These are phyloP conservation scores for Rattus rattus DNA, from an alignment of 2,113 vertebrate species.

Conservation along the genomic window DNA sequence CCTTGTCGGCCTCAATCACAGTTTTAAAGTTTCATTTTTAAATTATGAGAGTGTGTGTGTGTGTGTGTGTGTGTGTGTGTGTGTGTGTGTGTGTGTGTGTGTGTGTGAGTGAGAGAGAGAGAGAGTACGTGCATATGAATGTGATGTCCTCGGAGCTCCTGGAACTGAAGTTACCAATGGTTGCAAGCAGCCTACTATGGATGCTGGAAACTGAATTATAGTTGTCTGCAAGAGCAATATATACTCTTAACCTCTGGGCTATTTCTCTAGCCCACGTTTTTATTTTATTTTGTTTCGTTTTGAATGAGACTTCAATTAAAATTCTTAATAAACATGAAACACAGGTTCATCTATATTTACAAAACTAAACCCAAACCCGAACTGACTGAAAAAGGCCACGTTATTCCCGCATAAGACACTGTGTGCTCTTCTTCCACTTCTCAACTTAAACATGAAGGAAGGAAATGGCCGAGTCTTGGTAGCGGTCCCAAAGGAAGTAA, in stretches of 20 bases:
- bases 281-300: conserved; percentile 5
- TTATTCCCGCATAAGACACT: neutral
- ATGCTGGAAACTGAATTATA: neutral
- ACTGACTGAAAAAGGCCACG: neutral
- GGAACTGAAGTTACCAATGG: neutral
- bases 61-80: too few species aligned
- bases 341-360: neutral
- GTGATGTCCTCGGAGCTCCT: neutral
- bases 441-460: neutral
- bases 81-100: too few species aligned
- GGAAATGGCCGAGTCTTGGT: neutral
- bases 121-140: neutral
- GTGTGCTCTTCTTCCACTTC: neutral
- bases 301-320: conserved; percentile 13
- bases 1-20: neutral
- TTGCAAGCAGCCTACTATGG: neutral
- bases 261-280: neutral
- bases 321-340: conserved; percentile 44
- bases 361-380: conserved; percentile 43
- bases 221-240: neutral
- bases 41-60: neutral
- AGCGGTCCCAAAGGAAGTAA: neutral
- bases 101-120: too few species aligned
- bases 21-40: neutral
- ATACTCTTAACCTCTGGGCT: neutral